Evolutionary conservation across 2,797 vertebrate species (phyloP), one percentile per base, ranked within the genome.

Genomic region (Tinamus major): DNA sequence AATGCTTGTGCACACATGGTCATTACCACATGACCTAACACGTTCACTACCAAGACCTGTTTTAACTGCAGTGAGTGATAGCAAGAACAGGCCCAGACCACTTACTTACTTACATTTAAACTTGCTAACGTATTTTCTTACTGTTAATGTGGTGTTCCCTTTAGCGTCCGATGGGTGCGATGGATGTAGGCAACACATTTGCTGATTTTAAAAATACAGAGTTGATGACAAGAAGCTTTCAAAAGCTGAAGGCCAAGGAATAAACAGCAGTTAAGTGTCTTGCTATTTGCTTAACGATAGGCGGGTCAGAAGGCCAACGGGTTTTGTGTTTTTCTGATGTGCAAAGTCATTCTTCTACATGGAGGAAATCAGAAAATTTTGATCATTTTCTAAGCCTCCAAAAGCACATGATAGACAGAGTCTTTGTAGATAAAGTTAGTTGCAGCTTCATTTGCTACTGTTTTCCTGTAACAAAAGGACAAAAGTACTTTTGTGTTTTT

Each of bases 401-500:
- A 92, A 81, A 46, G 7, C 61, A 49, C 27, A 55, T 55, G 46
- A 62, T 76, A 55, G 44, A 68, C 68, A 44, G 42, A 79, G 61
- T 64, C 44, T 74, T 71, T 70, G 23, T 10, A 75, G 51, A 5
- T 56, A n/a, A 88, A 92, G 18, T 21, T 88, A 59, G 19, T 56
- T 86, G 53, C 2, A 4, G 41, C 51, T 19, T 84, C 79, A 64
- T 37, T 85, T 91, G 75, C 70, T 80, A 77, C 89, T 82, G 48
- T 79, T 89, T 87, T 80, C 46, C 89, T 67, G 33, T 42, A 93
- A 83, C 17, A 75, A 77, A 65, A 85, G 35, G 89, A 64, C 9
- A 92, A 71, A 94, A 76, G 5, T 69, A 92, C 87, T 90, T 89
- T 78, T 92, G 33, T 49, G 65, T 92, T 75, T 90, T 75, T 92